These are phyloP conservation scores for Dipodomys stephensi DNA, from an alignment of 2,113 vertebrate genomes.

Conservation along the genomic window DNA sequence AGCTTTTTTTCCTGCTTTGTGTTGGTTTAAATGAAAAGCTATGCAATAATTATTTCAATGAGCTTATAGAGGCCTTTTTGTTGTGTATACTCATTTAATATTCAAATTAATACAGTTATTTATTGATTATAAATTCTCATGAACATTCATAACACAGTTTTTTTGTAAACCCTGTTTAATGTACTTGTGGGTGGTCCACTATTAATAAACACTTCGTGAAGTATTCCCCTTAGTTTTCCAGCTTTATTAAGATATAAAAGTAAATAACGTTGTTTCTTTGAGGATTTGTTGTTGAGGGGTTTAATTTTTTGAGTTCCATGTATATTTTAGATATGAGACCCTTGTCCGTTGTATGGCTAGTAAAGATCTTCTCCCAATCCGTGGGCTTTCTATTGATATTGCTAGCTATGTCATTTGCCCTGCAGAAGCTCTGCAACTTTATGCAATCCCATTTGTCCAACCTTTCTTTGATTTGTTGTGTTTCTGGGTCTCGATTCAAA, in stretches of 20 bases:
- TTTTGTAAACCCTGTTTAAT: background rate
- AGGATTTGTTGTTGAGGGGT: no score
- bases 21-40: background rate
- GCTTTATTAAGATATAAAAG: background rate
- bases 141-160: background rate
- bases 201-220: background rate
- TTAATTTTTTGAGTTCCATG: no score
- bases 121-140: background rate
- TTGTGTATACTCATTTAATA: background rate
- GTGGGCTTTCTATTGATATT: no score
- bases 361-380: no score
- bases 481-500: no score
- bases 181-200: background rate
- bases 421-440: no score
- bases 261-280: no score
- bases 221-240: background rate
- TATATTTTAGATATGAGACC: no score
- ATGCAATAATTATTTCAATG: background rate
- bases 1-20: background rate
- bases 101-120: conserved; percentile 11
- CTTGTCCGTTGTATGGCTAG: no score
- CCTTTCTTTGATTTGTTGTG: no score
- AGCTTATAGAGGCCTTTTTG: background rate
- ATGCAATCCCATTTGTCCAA: no score
- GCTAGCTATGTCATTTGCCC: no score